A percentile compares a stretch with the other conserved stretches of the same genome.
phyloP scores from a whole-genome alignment of 1,140 invertebrate genomes.

The Pseudomyrmex pallidus region DNA sequence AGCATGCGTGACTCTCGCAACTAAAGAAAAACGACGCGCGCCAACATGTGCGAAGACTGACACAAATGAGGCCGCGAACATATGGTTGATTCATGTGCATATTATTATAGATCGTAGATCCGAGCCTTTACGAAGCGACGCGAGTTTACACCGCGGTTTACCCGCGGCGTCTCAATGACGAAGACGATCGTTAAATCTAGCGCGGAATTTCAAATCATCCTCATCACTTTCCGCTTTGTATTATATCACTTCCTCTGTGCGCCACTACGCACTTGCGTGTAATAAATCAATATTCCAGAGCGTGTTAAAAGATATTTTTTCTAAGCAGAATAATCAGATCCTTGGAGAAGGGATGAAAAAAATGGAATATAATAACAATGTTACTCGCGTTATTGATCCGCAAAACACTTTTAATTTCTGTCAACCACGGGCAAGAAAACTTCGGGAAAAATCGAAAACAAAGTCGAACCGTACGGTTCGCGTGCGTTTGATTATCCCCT shows the following conservation, averaged over 20 bases:
- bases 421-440: slow-evolving; percentile 47
- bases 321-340: neutral
- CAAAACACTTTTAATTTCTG: neutral
- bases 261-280: neutral
- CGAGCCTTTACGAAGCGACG: slow-evolving; percentile 44
- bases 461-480: slow-evolving; percentile 68
- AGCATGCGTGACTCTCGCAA: slow-evolving; percentile 51
- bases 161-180: slow-evolving; percentile 48
- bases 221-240: slow-evolving; percentile 16
- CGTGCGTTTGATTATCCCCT: slow-evolving; percentile 82
- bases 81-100: slow-evolving; percentile 59
- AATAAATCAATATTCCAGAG: neutral
- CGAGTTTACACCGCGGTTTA: slow-evolving; percentile 33
- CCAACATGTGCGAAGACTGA: slow-evolving; percentile 54
- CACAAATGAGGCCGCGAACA: slow-evolving; percentile 58
- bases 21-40: slow-evolving; percentile 57
- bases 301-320: neutral
- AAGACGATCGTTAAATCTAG: slow-evolving; percentile 47
- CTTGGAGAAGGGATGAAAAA: neutral
- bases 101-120: slow-evolving; percentile 60
- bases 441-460: slow-evolving; percentile 28
- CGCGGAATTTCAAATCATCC: slow-evolving; percentile 30
- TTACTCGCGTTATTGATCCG: slow-evolving; percentile 29
- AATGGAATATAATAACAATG: neutral
- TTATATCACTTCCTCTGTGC: neutral